Evolutionary conservation across 2,113 vertebrate genomes (phyloP), one percentile per base, ranked within the genome.

Genomic region (Leptobrachium leishanense): DNA sequence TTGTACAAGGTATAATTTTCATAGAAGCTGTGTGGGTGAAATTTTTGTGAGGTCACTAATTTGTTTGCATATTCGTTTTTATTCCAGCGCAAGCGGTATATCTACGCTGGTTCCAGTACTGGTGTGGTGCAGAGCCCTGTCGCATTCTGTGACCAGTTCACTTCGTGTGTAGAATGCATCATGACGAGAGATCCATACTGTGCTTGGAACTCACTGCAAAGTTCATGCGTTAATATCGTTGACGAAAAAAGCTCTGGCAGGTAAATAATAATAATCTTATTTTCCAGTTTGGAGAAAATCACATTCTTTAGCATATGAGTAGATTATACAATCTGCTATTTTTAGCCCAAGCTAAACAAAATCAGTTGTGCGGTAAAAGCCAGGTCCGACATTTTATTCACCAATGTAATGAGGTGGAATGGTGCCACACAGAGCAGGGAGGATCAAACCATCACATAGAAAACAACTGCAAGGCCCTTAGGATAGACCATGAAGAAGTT

Each of bases 171-270:
- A 4, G 96, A 98, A 86, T 99, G 97, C 6, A 71, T 98, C 82
- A 85, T 99, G 74, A 93, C 96, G 7, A 92, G 97, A 57, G 97
- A 99, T 90, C 98, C 97, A 2, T 96, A 98, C 80, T 99, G 98
- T 31, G 96, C 95, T 78, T 99, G 98, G 98, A 91, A 92, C 86
- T 84, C 84, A 0, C 78, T 55, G 1, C 10, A 82, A 2, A 72
- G 84, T 0, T 77, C 88, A 69, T 99, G 98, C 3, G 43, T 89
- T 62, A 80, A 91, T 64, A 91, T 95, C 86, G 84, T 91, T 31
- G 86, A 91, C 46, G 73, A 88, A 8, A 65, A 39, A 65, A 65
- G 77, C 82, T 66, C 43, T 59, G 79, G 82, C 85, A 92, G 92
- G 93, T 94, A 92, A 10, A 50, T 74, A 43, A 67, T 15, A 31